A percentile compares a stretch with the other conserved stretches of the same genome.
Evolutionary conservation across 2,797 vertebrate species (phyloP).

Genomic region (Pantherophis alleghaniensis): DNA sequence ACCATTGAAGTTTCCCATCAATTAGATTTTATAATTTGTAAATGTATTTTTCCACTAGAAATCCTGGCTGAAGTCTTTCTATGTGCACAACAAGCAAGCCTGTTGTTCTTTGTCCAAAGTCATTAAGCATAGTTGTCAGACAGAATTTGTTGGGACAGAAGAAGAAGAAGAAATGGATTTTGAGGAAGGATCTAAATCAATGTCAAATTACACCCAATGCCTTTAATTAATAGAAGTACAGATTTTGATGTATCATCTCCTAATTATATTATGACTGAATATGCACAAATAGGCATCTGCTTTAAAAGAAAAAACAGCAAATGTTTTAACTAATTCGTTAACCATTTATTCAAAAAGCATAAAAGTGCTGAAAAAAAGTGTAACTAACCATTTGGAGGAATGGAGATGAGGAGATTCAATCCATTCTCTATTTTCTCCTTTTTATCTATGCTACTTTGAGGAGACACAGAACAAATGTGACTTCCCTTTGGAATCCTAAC

Average conservation of each 20-base stretch:
- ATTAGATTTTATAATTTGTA: conserved; percentile 3
- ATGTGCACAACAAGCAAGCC: conserved; percentile 10
- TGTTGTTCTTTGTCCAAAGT: neutral
- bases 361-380: neutral
- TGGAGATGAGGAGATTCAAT: neutral
- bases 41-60: conserved; percentile 4
- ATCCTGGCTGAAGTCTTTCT: neutral
- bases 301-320: neutral
- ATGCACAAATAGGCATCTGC: neutral
- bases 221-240: neutral
- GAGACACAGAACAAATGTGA: neutral
- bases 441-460: neutral
- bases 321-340: neutral
- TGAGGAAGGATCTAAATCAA: conserved; percentile 1
- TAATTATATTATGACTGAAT: neutral
- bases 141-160: conserved; percentile 9
- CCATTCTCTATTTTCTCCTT: neutral
- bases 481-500: neutral
- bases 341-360: neutral
- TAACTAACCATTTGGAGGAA: neutral
- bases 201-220: neutral
- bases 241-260: neutral
- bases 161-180: conserved; percentile 17
- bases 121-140: conserved; percentile 11
- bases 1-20: conserved; percentile 33